Evolutionary conservation across 2,797 vertebrate genomes (phyloP).

Genomic region (Mionectes olivaceus): DNA sequence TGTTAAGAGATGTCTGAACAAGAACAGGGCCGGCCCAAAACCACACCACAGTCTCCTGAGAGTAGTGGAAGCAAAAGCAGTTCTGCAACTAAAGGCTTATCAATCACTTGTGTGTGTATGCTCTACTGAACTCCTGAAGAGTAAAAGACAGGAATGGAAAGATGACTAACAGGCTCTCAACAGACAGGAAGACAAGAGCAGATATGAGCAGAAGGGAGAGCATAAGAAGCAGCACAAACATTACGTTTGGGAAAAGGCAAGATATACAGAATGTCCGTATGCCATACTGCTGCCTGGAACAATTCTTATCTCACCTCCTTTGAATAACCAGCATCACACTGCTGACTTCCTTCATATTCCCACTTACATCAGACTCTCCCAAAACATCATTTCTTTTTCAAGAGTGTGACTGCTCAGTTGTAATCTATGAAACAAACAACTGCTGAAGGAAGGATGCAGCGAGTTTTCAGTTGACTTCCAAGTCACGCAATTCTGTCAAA

Average conservation of each 20-base stretch:
- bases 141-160: not conserved
- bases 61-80: conserved; percentile 45
- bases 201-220: not conserved
- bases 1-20: conserved; percentile 63
- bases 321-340: not conserved
- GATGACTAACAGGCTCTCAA: not conserved
- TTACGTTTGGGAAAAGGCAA: not conserved
- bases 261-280: not conserved
- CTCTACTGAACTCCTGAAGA: not conserved
- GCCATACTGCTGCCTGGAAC: not conserved
- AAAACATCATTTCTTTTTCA: not conserved
- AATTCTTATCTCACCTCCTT: not conserved
- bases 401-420: not conserved
- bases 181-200: not conserved
- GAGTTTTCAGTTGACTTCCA: not conserved
- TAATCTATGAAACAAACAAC: not conserved
- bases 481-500: not conserved
- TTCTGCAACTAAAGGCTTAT: conserved; percentile 38
- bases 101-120: not conserved
- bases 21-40: conserved; percentile 50
- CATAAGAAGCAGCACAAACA: not conserved
- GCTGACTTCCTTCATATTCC: not conserved
- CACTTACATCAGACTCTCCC: not conserved
- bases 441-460: not conserved
- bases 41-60: not conserved